These are phyloP conservation scores for Sphaerophoria taeniata DNA, from an alignment of 2,888 invertebrate genomes.

Conservation along the genomic window DNA sequence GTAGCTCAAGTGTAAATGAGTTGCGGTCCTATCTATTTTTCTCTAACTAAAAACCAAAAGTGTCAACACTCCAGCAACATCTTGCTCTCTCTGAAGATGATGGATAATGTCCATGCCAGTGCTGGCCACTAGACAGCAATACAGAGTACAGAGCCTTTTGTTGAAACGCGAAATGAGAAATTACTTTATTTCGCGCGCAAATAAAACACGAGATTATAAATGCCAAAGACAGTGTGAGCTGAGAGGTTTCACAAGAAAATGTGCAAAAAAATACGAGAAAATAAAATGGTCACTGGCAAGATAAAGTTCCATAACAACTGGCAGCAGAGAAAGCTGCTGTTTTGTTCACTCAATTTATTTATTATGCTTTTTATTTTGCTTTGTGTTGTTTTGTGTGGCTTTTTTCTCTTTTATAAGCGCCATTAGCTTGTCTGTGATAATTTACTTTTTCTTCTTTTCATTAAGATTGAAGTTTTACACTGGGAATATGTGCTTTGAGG, in stretches of 20 bases:
- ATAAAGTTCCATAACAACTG: conserved; percentile 13
- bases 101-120: conserved; percentile 51
- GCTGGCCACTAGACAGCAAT: conserved; percentile 55
- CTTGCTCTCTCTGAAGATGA: conserved; percentile 44
- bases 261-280: not conserved
- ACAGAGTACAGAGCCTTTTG: conserved; percentile 36
- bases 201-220: conserved; percentile 64
- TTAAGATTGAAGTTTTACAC: conserved; percentile 15
- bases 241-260: not conserved
- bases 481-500: conserved; percentile 13
- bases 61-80: conserved; percentile 25
- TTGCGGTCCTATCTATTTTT: too few relatives aligned
- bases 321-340: conserved; percentile 11
- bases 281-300: not conserved
- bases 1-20: too few relatives aligned
- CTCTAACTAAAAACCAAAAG: not conserved
- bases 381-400: conserved; percentile 13
- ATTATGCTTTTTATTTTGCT: conserved; percentile 29
- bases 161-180: conserved; percentile 64
- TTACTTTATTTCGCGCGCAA: conserved; percentile 64
- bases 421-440: conserved; percentile 59
- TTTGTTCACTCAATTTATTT: conserved; percentile 38
- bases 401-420: conserved; percentile 50
- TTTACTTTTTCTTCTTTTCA: not conserved
- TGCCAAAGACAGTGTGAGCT: conserved; percentile 7